Evolutionary conservation across 30 jellyfish, hydroid and myxozoan species (phyloP), one percentile per base, ranked within the genome.

Genomic region (Aurelia sp.): DNA sequence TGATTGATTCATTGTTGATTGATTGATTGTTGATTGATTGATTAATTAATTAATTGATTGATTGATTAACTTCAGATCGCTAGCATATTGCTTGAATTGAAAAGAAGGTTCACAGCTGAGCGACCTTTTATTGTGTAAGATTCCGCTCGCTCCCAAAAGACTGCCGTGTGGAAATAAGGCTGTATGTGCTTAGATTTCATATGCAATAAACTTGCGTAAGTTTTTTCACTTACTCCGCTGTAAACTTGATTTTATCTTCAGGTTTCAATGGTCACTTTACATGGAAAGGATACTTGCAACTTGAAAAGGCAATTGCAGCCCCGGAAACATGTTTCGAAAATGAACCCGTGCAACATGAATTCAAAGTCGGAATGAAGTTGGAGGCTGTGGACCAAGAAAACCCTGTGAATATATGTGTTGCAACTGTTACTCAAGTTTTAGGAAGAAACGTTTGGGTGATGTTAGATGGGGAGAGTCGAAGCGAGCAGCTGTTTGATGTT

Each of bases 221-320:
- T 27, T 27, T 27, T 27, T 27, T 27, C 33, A 27, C 33, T 1
- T 27, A 1, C 33, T 27, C 33, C 33, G 33, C 33, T 27, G 33
- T 27, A 27, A 31, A 51, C 51, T 23, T 53, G 8, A 70, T 70
- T 58, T 23, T 50, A 8, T 22, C 50, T 35, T n/a, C 69, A 94
- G 99, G 99, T 17, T 94, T 76, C 87, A 94, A 89, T 86, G 99
- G 99, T 1, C 96, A 94, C 41, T 94, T 94, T 59, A 94, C 99
- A 0, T 94, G 99, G 99, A 96, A 94, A 20, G 93, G 89, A 3
- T 94, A 94, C 53, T 71, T 89, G 16, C 95, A 89, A 78, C 79
- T 90, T 58, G 85, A 88, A 67, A 94, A 94, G 71, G 84, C 97
- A 11, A 58, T 64, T 31, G 92, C 97, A 5, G 97, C 96, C 3